These are phyloP conservation scores for Peromyscus eremicus DNA, from an alignment of 2,797 vertebrate genomes.

Conservation along the genomic window DNA sequence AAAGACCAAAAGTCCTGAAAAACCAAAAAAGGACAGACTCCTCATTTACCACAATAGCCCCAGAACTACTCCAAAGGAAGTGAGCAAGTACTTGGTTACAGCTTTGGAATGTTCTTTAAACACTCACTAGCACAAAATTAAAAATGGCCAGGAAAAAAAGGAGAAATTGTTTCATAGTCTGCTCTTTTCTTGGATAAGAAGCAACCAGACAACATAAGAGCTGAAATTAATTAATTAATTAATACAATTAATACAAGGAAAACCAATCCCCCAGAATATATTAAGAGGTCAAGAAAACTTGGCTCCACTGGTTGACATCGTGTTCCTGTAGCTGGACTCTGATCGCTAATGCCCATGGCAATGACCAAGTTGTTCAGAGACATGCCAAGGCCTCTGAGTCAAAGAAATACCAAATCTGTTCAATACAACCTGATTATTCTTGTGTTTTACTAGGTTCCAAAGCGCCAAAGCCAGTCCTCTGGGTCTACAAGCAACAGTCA, in stretches of 20 bases:
- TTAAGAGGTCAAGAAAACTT: neutral
- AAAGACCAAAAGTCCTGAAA: neutral
- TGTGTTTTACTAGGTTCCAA: neutral
- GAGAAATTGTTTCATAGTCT: neutral
- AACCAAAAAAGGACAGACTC: neutral
- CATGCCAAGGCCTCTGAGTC: neutral
- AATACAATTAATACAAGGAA: neutral
- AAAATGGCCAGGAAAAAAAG: neutral
- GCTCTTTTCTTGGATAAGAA: slow-evolving; percentile 27
- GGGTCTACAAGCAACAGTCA: neutral
- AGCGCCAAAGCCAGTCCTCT: neutral
- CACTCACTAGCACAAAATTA: slow-evolving; percentile 24
- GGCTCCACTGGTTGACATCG: neutral
- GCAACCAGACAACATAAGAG: neutral
- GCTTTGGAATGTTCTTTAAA: neutral
- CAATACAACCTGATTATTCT: neutral
- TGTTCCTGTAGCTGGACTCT: neutral
- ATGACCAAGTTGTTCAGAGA: neutral
- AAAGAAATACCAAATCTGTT: neutral
- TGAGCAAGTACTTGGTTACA: neutral
- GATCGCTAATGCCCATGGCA: neutral
- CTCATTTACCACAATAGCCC: neutral
- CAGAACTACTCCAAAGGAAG: neutral
- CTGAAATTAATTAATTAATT: neutral
- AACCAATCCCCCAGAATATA: neutral